A percentile compares a stretch with the other conserved stretches of the same genome.
Conservation (phyloP, 2,888 invertebrate species). For the Rhabditophanes sp. region DNA sequence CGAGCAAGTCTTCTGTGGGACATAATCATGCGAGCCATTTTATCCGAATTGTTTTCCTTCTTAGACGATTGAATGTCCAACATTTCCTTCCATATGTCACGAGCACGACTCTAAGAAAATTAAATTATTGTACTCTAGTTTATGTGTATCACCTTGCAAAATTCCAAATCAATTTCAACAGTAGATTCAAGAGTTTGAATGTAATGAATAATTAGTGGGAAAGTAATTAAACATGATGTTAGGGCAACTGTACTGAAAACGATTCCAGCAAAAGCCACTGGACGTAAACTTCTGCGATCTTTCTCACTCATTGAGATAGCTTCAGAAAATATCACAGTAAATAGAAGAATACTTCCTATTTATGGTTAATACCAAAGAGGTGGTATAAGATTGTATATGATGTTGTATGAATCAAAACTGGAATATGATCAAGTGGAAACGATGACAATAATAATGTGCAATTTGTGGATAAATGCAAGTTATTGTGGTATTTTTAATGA, state of each 20-base stretch:
- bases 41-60: slow-evolving; percentile 17
- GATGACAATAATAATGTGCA: no score
- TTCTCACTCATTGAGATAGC: slow-evolving; percentile 9
- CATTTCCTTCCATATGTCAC: slow-evolving; percentile 44
- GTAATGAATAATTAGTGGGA: slow-evolving; percentile 41
- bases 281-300: slow-evolving; percentile 16
- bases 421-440: not conserved
- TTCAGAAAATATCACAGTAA: no score
- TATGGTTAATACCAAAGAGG: no score
- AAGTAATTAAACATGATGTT: slow-evolving; percentile 38
- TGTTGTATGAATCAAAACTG: not conserved
- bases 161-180: slow-evolving; percentile 40
- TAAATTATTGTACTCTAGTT: not conserved
- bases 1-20: slow-evolving; percentile 22
- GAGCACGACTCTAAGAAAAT: slow-evolving; percentile 27
- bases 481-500: no score
- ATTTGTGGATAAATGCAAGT: no score
- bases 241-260: slow-evolving; percentile 25
- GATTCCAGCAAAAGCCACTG: slow-evolving; percentile 25
- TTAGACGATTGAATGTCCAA: slow-evolving; percentile 39
- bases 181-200: slow-evolving; percentile 41
- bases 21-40: slow-evolving; percentile 34
- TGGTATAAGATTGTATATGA: no score
- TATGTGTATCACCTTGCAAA: slow-evolving; percentile 25
- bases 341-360: no score